Percentiles rank a stretch among this genome's conserved stretches.
Evolutionary conservation across 2,888 invertebrate species (phyloP).

Genomic region (Mellilla xanthometata): DNA sequence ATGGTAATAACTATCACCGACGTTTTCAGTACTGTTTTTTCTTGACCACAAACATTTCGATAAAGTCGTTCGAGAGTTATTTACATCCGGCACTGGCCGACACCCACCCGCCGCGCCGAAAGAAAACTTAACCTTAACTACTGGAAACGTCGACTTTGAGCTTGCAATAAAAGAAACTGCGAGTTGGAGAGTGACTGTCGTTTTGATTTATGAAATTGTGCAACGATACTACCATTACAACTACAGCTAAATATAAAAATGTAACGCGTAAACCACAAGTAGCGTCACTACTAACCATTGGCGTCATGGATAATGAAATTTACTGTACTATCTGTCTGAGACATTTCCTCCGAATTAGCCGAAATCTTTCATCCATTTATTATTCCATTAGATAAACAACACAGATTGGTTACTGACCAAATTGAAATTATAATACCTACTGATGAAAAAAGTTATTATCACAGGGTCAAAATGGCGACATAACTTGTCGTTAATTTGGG

Average conservation of each 20-base stretch:
- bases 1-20: too few species aligned
- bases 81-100: conserved; percentile 5
- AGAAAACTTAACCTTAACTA: conserved; percentile 7
- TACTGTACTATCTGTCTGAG: conserved; percentile 88
- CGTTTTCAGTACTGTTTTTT: too few species aligned
- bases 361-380: conserved; percentile 68
- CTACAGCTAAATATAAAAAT: conserved; percentile 28
- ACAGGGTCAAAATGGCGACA: conserved; percentile 87
- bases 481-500: conserved; percentile 55
- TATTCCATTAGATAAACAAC: conserved; percentile 48
- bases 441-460: conserved; percentile 74
- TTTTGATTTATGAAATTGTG: too few species aligned
- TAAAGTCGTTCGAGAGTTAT: not conserved
- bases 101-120: conserved; percentile 5
- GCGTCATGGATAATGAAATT: conserved; percentile 91
- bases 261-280: conserved; percentile 33
- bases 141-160: too few species aligned
- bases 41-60: too few species aligned
- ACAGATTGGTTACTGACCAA: conserved; percentile 55
- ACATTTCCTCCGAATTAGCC: conserved; percentile 83
- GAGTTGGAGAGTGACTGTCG: too few species aligned
- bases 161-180: too few species aligned
- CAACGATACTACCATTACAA: too few species aligned
- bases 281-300: conserved; percentile 85
- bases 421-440: conserved; percentile 69